Base-by-base conservation (phyloP, 2,797 vertebrate genomes). In the Gymnodraco acuticeps region DNA sequence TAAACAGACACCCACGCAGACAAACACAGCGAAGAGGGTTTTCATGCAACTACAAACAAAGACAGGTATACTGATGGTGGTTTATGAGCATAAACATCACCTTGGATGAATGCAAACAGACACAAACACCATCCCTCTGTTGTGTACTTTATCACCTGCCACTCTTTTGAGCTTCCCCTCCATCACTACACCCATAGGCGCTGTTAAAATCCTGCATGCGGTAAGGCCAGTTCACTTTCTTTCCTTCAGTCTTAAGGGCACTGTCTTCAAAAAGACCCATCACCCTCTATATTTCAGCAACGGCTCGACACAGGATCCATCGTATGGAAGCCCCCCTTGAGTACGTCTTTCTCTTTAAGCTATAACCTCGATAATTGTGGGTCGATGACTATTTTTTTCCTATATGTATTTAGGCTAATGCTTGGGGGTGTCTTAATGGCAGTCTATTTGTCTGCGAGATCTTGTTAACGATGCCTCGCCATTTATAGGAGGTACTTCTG, bases 131-230 rank as follows among this genome's bases (percentile, higher is more conserved):
- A 42, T 64, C 33, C 20, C 52, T 23, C 62, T 71, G 71, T 63
- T 64, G 81, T 64, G 63, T 50, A 46, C 65, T 93, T 94, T 93
- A 94, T 95, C 89, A 91, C 88, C 87, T 91, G 88, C 85, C 89
- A 92, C 87, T 84, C 84, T 83, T 89, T 78, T 84, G 86, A 91
- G 87, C 82, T 87, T 84, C 78, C 84, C 73, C 82, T 93, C 84
- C 80, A 89, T 92, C 87, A 88, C 73, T 54, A 70, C 43, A 56
- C 89, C 91, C 92, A 83, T 78, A 89, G 88, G 93, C 61, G 41
- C 83, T 89, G 87, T 94, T 94, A 94, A 93, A 93, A 93, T 91
- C 88, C 85, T 82, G 66, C 55, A 75, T 72, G 76, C 61, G 81
- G 84, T 85, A 84, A 83, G 84, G 80, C 89, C 84, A 87, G 81